Percentiles rank a stretch among this genome's conserved stretches.
Evolutionary conservation across 2,113 vertebrate genomes (phyloP).

Genomic region (Esox niger): DNA sequence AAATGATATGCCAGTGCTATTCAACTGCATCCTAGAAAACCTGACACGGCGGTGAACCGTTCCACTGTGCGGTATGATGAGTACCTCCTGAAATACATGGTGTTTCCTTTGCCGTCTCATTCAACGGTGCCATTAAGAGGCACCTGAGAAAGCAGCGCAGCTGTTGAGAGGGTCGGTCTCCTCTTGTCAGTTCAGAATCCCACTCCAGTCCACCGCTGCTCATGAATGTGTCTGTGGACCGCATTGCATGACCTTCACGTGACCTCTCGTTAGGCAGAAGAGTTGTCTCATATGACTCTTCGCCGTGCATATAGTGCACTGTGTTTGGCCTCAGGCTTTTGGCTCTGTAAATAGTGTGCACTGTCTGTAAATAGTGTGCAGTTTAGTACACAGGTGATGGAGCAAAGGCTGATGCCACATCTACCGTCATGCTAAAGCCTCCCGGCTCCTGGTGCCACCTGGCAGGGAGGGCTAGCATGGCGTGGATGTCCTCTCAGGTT

Average conservation of each 20-base stretch:
- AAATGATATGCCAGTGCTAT: too few relatives aligned
- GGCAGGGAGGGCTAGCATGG: too few relatives aligned
- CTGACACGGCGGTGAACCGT: not conserved
- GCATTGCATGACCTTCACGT: not conserved
- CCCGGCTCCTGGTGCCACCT: too few relatives aligned
- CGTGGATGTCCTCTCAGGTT: too few relatives aligned
- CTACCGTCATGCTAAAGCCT: too few relatives aligned
- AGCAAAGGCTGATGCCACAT: too few relatives aligned
- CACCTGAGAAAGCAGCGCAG: not conserved
- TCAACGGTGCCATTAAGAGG: not conserved
- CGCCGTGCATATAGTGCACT: not conserved
- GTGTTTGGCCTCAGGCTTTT: too few relatives aligned
- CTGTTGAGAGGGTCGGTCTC: not conserved
- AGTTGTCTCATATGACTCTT: too few relatives aligned
- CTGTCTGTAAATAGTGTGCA: too few relatives aligned
- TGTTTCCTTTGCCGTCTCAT: not conserved
- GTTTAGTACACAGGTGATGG: too few relatives aligned
- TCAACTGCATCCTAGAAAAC: not conserved
- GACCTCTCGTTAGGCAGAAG: not conserved
- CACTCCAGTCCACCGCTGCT: not conserved
- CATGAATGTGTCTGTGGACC: not conserved
- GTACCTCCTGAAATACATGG: not conserved
- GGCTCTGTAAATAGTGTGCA: too few relatives aligned
- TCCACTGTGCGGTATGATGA: not conserved
- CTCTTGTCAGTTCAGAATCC: not conserved